Base-by-base conservation (phyloP, 2,888 invertebrate species). In the Podabrus alpinus region DNA sequence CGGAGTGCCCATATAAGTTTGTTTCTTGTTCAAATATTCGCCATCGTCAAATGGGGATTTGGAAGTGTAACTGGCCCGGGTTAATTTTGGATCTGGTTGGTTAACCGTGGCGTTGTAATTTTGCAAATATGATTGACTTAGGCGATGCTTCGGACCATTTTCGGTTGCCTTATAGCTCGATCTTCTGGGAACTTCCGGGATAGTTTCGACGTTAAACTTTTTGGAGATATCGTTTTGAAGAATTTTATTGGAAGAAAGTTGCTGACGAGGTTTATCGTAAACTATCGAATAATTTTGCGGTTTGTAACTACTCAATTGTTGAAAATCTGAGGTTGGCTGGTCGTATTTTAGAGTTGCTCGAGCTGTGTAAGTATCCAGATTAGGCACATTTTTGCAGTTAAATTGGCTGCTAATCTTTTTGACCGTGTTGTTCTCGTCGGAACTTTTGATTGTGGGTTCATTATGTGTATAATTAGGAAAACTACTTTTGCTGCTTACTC, bases 391-490 rank as follows among this genome's bases (percentile, higher is more conserved):
- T 64, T 84, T 72, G 60, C 78, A 84, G 71, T 86, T 84, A 77
- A 86, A 87, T 73, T 87, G 86, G 4, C 84, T 86, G 71, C 87
- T 87, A 24, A 87, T 75, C 80, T 86, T 87, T 73, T 85, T 80
- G 9, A 87, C 86, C n/a, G 81, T 83, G 67, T 80, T 84, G 25
- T 78, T 81, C 21, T 80, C 81, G 11, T 83, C 84, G 9, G 80
- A 75, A 71, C 74, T 83, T 78, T 83, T 85, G 0, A 82, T 80
- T 67, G 19, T 77, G 9, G 78, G 75, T 66, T 80, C 80, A 16
- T 75, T 75, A 24, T 70, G 79, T 59, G 79, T 74, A 16, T 70
- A 69, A 15, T 16, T 24, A 21, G 60, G 62, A 11, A 62, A 45
- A 13, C 83, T 84, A 59, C 86, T 86, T 75, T 82, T 85, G 71